phyloP scores from a whole-genome alignment of 2,113 vertebrate species.

The Chloropsis hardwickii region DNA sequence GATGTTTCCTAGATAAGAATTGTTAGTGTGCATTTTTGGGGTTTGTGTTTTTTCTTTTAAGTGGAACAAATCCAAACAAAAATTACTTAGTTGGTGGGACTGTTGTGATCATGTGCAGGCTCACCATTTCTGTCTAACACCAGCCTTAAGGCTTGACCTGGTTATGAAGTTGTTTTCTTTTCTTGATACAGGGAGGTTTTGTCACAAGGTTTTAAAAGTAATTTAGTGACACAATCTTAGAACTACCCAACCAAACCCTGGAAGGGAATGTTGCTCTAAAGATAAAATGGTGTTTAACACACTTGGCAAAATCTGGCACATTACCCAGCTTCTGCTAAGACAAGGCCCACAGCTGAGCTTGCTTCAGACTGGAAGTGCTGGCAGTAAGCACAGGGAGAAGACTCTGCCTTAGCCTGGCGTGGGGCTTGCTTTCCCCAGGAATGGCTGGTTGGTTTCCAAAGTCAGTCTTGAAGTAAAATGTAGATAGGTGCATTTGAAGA shows the following conservation, averaged over 20 bases:
- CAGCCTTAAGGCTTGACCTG: neutral
- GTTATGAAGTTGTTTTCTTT: neutral
- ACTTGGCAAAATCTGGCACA: neutral
- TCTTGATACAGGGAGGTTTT: fast-evolving
- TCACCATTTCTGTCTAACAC: neutral
- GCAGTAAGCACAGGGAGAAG: neutral
- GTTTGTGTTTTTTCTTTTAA: neutral
- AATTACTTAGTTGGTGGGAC: neutral
- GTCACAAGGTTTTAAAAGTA: neutral
- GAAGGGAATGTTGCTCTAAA: neutral
- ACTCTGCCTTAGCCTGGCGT: fast-evolving
- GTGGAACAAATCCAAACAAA: neutral
- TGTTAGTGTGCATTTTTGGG: neutral
- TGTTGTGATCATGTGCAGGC: fast-evolving
- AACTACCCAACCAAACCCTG: neutral
- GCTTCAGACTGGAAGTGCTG: neutral
- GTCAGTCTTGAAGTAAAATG: neutral
- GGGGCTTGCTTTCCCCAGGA: neutral
- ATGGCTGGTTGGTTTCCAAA: neutral
- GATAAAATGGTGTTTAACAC: neutral
- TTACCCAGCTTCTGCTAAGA: neutral
- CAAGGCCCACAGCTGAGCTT: neutral
- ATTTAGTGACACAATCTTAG: neutral
- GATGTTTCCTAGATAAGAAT: neutral
- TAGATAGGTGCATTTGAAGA: neutral